Base-by-base conservation (phyloP, 2,888 invertebrate species). In the Tiliacea aurago region DNA sequence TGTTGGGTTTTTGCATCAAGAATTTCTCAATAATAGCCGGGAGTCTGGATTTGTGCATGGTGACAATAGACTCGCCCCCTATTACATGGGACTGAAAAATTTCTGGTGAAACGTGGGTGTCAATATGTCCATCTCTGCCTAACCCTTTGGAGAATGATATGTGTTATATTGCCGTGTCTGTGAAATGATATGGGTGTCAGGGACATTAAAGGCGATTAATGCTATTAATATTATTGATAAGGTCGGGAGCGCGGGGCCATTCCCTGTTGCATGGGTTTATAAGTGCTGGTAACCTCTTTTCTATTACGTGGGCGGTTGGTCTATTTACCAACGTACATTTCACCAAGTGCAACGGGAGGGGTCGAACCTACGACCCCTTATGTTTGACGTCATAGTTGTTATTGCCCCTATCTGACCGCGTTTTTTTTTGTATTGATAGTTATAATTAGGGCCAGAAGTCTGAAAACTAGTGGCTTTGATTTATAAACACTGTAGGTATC, bases 251-350 rank as follows among this genome's bases (percentile, higher is more conserved):
- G 37, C 28, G n/a, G n/a, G 15, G n/a, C 53, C 41, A n/a, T 69
- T 58, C 28, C 18, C 51, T 13, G 33, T 51, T 69, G 58, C 69
- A 61, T 59, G 15, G 43, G 59, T 18, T 23, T 47, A 10, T 70
- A 61, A 76, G 70, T 70, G 51, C 23, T 3, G 47, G 51, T n/a
- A 43, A 76, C 78, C 75, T 6, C 78, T 78, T 28, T 61, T 23
- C 71, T 47, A 70, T 78, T 78, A 76, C 43, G 28, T 73, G 6
- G 20, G 23, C 6, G 23, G 20, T 4, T 47, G 45, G 5, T 20
- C 47, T 45, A 73, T 20, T 73, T 51, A 51, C 23, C 5, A n/a
- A 45, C 20, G 9, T 45, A 56, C 0, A 23, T 62, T 28, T n/a
- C 20, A 9, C 15, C 15, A 28, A 56, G 10, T 49, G 56, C 68